phyloP scores from a whole-genome alignment of 1,140 invertebrate genomes.

The Drosophila guanche region DNA sequence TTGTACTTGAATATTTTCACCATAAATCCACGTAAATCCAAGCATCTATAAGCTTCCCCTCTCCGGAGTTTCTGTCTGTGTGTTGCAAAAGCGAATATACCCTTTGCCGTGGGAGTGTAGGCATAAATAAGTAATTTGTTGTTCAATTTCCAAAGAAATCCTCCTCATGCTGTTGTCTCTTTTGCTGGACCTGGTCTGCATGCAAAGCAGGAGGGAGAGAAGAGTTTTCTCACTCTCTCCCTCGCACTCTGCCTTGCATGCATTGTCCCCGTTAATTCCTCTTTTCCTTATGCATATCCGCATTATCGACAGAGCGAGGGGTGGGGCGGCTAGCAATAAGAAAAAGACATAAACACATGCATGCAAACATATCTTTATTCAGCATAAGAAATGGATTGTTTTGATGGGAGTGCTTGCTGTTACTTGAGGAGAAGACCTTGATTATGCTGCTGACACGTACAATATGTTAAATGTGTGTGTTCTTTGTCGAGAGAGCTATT shows the following conservation, averaged over 20 bases:
- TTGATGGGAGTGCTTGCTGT: not conserved
- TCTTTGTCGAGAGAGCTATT: slow-evolving; percentile 16
- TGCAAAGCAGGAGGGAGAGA: slow-evolving; percentile 16
- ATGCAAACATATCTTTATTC: not conserved
- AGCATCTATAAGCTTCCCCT: not conserved
- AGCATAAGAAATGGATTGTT: slow-evolving; percentile 5
- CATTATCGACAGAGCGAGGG: slow-evolving; percentile 17
- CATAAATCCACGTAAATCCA: too few species aligned
- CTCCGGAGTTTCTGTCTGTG: not conserved
- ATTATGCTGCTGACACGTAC: slow-evolving; percentile 49
- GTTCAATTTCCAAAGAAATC: slow-evolving; percentile 48
- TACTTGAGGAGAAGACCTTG: slow-evolving; percentile 27
- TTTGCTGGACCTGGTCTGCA: slow-evolving; percentile 7
- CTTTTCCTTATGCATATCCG: slow-evolving; percentile 38
- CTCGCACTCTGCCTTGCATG: not conserved
- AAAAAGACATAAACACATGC: slow-evolving; percentile 15
- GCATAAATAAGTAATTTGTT: slow-evolving; percentile 18
- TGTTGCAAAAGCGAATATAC: not conserved
- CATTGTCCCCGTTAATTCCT: slow-evolving; percentile 12
- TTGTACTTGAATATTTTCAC: too few species aligned
- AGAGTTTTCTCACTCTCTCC: not conserved
- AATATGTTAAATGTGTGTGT: slow-evolving; percentile 41
- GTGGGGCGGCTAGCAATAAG: slow-evolving; percentile 2
- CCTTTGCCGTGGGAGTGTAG: not conserved
- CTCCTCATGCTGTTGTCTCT: slow-evolving; percentile 13